Evolutionary conservation across 2,888 invertebrate genomes (phyloP).

Genomic region (Apamea epomidion): DNA sequence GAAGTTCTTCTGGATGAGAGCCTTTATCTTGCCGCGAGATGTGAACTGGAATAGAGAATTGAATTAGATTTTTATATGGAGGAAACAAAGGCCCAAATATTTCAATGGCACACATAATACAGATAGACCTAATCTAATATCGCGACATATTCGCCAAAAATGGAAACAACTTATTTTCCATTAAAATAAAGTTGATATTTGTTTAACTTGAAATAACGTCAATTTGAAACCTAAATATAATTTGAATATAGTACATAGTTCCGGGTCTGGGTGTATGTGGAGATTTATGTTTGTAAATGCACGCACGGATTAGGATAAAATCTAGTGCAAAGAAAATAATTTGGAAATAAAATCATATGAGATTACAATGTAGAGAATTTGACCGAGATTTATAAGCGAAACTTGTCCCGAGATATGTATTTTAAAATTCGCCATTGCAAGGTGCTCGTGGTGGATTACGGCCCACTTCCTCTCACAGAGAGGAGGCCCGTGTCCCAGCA

Average conservation of each 20-base stretch:
- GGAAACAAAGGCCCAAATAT: neutral
- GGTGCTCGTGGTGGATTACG: neutral
- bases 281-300: neutral
- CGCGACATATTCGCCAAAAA: no score
- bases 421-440: neutral
- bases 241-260: neutral
- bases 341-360: neutral
- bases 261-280: neutral
- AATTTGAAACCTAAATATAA: no score
- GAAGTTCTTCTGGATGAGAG: constrained; percentile 96
- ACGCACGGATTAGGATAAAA: neutral
- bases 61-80: neutral
- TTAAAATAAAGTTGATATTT: no score
- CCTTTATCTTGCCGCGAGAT: constrained; percentile 96
- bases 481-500: neutral
- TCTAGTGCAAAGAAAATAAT: neutral
- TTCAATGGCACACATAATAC: neutral
- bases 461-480: neutral
- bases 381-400: neutral
- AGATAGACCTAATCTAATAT: no score
- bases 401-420: neutral
- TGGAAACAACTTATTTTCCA: no score
- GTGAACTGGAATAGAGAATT: constrained; percentile 89
- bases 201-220: no score
- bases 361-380: neutral